Base-by-base conservation (phyloP, 2,888 invertebrate species). In the Clunio marinus region DNA sequence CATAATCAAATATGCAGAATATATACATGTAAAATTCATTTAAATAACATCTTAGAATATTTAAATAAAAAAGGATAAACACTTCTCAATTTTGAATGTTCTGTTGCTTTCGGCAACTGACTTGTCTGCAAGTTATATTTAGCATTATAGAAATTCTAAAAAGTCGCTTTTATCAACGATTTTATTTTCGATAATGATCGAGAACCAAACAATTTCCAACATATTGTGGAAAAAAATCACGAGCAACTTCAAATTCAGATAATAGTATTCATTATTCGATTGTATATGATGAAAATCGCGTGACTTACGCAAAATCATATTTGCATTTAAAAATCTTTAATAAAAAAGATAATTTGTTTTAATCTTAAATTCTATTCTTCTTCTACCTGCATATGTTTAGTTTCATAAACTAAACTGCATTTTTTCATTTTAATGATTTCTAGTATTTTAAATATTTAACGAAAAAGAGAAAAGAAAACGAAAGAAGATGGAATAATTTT, bases 21-120 rank as follows among this genome's bases (percentile, higher is more conserved):
- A 66, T 66, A 55, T 66, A 66, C 66, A 66, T 66, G 66, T 55
- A 66, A 66, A 32, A 35, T 66, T 66, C 66, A 66, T 66, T 66
- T 66, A 55, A 66, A 66, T 66, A 66, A 66, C 66, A 66, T 55
- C 51, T 51, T 55, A 32, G 66, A 66, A 66, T 66, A 51, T 66
- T 46, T 63, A 62, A 22, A 60, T 4, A 60, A 22, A 46, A 41
- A 46, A 17, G 20, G 8, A 51, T 3, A 55, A 65, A 66, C 51
- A 66, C 35, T 66, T 65, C 25, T 32, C 41, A 25, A 45, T 66
- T 55, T 32, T 20, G 28, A 55, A 55, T 68, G 58, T 35, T 68
- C 58, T 37, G 58, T 58, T 37, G 68, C 68, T 58, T 37, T 58
- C 41, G 63, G 58, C 68, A 58, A 37, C 57, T 58, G 37, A 20